These are phyloP conservation scores for Ophion obscuratus DNA, from an alignment of 2,888 invertebrate species.

Conservation along the genomic window DNA sequence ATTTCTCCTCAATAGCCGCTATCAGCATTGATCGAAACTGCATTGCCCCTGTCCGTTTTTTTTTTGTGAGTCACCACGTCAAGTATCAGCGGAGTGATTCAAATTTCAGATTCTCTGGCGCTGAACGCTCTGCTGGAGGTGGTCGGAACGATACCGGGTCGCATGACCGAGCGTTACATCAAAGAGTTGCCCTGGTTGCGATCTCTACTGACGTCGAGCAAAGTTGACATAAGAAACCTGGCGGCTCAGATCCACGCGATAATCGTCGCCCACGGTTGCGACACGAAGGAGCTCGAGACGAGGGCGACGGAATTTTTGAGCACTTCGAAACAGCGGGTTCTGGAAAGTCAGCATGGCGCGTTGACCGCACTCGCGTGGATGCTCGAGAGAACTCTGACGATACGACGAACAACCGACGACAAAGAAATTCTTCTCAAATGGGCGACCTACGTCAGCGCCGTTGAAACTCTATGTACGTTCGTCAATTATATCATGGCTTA, in stretches of 20 bases:
- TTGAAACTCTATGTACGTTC: slow-evolving; percentile 86
- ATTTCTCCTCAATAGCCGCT: background rate
- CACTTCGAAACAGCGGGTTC: slow-evolving; percentile 85
- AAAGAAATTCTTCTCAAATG: slow-evolving; percentile 84
- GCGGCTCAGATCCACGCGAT: slow-evolving; percentile 91
- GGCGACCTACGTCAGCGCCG: slow-evolving; percentile 87
- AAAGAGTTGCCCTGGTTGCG: slow-evolving; percentile 88
- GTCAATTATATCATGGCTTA: background rate
- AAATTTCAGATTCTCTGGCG: slow-evolving; percentile 86
- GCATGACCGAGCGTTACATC: slow-evolving; percentile 88
- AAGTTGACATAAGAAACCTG: slow-evolving; percentile 90
- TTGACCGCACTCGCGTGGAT: slow-evolving; percentile 89
- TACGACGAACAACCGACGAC: slow-evolving; percentile 82
- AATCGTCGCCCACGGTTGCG: slow-evolving; percentile 87
- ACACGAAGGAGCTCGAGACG: slow-evolving; percentile 85
- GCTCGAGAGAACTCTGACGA: slow-evolving; percentile 88
- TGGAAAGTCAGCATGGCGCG: slow-evolving; percentile 92
- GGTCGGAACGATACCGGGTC: slow-evolving; percentile 91
- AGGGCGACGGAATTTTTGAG: slow-evolving; percentile 85
- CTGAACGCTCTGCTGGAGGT: slow-evolving; percentile 93
- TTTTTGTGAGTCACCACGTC: background rate
- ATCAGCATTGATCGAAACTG: no score
- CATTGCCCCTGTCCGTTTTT: background rate
- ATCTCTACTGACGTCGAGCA: slow-evolving; percentile 88
- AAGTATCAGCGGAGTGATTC: background rate